A percentile compares a stretch with the other conserved stretches of the same genome.
These are phyloP conservation scores for Laticauda colubrina DNA, from an alignment of 2,113 vertebrate species.

Conservation along the genomic window DNA sequence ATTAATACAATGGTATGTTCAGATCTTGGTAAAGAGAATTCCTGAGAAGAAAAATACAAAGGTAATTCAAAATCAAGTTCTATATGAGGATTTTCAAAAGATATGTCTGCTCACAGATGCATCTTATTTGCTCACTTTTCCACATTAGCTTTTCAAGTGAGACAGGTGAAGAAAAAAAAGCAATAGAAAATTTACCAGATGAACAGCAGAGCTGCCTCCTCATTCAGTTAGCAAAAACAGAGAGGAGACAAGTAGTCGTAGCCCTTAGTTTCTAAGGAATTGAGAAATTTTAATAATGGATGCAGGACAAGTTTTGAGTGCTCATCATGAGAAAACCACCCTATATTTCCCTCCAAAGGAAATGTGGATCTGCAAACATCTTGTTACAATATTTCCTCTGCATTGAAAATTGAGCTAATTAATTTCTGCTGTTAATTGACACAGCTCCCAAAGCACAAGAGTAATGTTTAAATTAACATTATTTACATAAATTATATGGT, in stretches of 20 bases:
- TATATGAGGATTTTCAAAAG: background rate
- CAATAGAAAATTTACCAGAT: background rate
- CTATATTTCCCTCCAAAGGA: background rate
- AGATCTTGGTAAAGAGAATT: background rate
- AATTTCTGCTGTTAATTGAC: background rate
- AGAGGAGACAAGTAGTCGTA: background rate
- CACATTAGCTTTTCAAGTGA: background rate
- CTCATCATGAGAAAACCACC: background rate
- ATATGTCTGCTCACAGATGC: background rate
- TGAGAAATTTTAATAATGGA: background rate
- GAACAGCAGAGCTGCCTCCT: background rate
- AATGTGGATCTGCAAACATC: background rate
- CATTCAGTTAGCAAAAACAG: background rate
- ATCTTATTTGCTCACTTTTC: background rate
- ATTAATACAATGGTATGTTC: background rate
- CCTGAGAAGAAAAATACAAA: background rate
- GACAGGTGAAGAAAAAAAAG: background rate
- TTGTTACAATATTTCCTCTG: background rate
- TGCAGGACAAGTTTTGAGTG: background rate
- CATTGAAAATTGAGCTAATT: background rate
- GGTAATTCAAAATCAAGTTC: background rate
- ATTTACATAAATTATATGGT: background rate
- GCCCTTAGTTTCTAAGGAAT: background rate
- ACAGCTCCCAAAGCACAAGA: background rate
- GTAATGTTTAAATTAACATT: background rate